Base-by-base conservation (phyloP, 1,140 invertebrate species). In the Nautilus pompilius region DNA sequence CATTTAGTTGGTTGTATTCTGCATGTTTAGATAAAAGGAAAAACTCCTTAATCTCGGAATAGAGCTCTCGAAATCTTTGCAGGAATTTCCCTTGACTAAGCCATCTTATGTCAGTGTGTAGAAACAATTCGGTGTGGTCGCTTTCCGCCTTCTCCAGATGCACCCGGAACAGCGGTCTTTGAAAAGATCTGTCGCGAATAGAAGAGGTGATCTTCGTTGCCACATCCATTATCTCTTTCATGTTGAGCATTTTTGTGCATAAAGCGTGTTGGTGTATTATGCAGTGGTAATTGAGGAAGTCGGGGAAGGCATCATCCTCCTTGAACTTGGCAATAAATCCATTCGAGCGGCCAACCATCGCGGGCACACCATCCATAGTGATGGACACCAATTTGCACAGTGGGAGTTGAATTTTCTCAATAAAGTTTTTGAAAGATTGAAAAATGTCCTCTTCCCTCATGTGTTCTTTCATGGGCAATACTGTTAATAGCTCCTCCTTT, bases 351-450 rank as follows among this genome's bases (percentile, higher is more conserved):
- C 20, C 20, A 49, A 49, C 48, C 48, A 49, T 49, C 8, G 48
- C 20, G 20, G 17, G n/a, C n/a, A n/a, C n/a, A n/a, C 48, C 48
- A 49, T 6, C 6, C 48, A 20, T 49, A 24, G 48, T 49, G 20
- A 49, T 20, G 48, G 48, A 49, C 48, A 49, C 48, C 20, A 49
- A 49, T 49, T 49, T 49, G 8, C 48, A 49, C 8, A 49, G 17
- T 49, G 48, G 48, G 48, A 49, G 48, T 24, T 49, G 48, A 20
- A 24, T 49, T 49, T 49, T 49, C 48, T 49, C 48, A n/a, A 41
- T 41, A 41, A 41, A 49, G 48, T 49, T 49, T 49, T 49, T 49
- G 20, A 20, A 49, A 20, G 8, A 49, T 24, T 49, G 48, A 49
- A 49, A 49, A 20, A 49, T 20, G 48, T 49, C 20, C 48, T 49